Evolutionary conservation across 2,888 invertebrate species (phyloP).

Genomic region (Morinoia aosen): DNA sequence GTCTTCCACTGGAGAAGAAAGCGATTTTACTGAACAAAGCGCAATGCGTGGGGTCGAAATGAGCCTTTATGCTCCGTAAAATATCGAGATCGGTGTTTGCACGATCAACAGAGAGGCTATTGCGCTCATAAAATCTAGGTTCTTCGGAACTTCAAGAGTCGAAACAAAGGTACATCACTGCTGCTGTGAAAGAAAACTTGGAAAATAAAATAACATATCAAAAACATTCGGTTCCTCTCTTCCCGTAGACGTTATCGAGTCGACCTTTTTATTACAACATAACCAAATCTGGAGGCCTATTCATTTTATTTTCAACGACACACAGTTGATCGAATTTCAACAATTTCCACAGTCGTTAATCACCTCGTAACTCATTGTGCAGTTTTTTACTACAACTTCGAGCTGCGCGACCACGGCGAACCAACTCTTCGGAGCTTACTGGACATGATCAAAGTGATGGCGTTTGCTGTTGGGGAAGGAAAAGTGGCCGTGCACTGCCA

Average conservation of each 20-base stretch:
- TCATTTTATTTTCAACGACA: not conserved
- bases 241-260: not conserved
- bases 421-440: slow-evolving; percentile 83
- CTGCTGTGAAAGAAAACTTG: not conserved
- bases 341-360: not conserved
- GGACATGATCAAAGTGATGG: slow-evolving; percentile 91
- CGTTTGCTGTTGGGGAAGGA: slow-evolving; percentile 86
- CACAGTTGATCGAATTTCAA: not conserved
- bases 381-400: slow-evolving; percentile 85
- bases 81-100: not conserved
- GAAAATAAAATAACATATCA: not conserved
- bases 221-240: not conserved
- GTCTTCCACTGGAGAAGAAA: not conserved
- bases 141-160: not conserved
- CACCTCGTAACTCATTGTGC: not conserved
- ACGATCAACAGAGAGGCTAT: not conserved
- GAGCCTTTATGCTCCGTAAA: not conserved
- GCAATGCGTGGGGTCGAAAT: not conserved
- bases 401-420: slow-evolving; percentile 88
- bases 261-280: not conserved
- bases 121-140: not conserved
- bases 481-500: slow-evolving; percentile 90
- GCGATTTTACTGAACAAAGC: not conserved
- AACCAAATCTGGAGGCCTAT: not conserved
- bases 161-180: not conserved